These are phyloP conservation scores for Catocala sponsa DNA, from an alignment of 2,888 invertebrate genomes.

Conservation along the genomic window DNA sequence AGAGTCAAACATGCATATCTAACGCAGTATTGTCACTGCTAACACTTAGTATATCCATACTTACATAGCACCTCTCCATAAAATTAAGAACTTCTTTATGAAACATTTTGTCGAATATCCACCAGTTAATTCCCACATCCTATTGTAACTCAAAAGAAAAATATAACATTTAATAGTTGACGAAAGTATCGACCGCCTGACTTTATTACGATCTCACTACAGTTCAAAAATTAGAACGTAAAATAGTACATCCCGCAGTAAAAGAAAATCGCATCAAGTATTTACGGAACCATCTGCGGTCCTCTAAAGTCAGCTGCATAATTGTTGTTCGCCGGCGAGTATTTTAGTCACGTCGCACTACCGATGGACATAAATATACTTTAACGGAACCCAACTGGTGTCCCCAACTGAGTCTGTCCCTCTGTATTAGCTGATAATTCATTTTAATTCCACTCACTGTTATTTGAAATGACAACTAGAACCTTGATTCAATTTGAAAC, in stretches of 20 bases:
- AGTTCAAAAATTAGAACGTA: too few species aligned
- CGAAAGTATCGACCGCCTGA: too few species aligned
- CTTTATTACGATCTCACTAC: too few species aligned
- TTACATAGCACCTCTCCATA: too few species aligned
- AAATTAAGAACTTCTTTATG: too few species aligned
- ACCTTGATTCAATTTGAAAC: constrained; percentile 2
- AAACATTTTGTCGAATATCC: too few species aligned
- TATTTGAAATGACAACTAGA: not conserved
- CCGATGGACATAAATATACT: constrained; percentile 56
- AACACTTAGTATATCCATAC: too few species aligned
- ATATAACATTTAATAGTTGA: too few species aligned
- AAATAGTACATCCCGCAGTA: not conserved
- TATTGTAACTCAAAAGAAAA: too few species aligned
- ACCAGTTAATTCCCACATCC: too few species aligned
- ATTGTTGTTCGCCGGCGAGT: constrained; percentile 25
- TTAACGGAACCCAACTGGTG: constrained; percentile 35
- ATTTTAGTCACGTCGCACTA: constrained; percentile 56
- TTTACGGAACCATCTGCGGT: not conserved
- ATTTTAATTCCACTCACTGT: constrained; percentile 28
- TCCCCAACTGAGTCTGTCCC: constrained; percentile 30
- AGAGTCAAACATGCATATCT: too few species aligned
- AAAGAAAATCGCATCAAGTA: not conserved
- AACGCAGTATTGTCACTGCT: too few species aligned
- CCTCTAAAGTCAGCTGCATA: constrained; percentile 30
- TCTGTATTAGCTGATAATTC: constrained; percentile 35